Evolutionary conservation across 2,113 vertebrate genomes (phyloP).

Genomic region (Heteronetta atricapilla): DNA sequence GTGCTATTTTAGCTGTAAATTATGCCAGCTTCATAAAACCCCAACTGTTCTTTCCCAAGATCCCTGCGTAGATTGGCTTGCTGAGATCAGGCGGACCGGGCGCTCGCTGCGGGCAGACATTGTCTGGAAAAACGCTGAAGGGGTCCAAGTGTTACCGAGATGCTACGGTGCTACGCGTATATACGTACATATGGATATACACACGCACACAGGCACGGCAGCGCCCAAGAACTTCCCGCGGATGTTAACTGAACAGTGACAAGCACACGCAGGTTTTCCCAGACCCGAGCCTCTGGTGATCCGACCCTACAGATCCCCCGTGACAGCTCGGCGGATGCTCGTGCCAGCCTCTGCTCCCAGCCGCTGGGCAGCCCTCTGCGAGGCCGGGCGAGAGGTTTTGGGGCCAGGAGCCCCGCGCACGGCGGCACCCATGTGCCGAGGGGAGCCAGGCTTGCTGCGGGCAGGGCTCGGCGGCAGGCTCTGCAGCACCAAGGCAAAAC

Average conservation of each 20-base stretch:
- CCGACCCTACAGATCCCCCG: accelerated
- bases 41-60: constrained; percentile 40
- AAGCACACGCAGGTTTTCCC: background rate
- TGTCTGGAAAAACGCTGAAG: background rate
- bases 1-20: constrained; percentile 64
- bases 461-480: background rate
- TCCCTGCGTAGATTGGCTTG: constrained; percentile 43
- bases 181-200: accelerated
- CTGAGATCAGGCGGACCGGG: background rate
- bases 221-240: background rate
- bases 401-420: accelerated
- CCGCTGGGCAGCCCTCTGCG: background rate
- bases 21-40: constrained; percentile 64
- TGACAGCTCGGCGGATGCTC: accelerated
- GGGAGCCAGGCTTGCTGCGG: background rate
- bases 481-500: background rate
- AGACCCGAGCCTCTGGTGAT: accelerated
- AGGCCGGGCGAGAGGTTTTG: background rate
- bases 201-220: background rate
- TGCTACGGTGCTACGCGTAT: background rate
- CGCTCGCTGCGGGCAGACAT: background rate
- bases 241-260: background rate
- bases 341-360: background rate
- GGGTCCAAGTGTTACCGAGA: background rate
- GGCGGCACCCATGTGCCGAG: accelerated